Evolutionary conservation across 2,797 vertebrate species (phyloP).

Genomic region (Menidia menidia): DNA sequence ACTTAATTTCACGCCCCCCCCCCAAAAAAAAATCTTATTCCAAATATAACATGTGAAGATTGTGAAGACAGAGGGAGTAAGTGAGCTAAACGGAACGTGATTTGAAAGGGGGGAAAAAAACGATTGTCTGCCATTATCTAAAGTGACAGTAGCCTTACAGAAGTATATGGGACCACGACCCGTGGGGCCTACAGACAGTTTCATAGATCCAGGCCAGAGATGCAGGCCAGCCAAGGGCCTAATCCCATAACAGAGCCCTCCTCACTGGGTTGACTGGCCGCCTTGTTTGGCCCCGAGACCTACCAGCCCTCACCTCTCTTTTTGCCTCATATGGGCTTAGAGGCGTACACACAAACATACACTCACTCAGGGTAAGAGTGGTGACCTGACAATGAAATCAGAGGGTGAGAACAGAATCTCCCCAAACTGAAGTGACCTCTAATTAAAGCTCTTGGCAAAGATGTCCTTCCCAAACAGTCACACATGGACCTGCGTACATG

Average conservation of each 20-base stretch:
- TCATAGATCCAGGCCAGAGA: constrained; percentile 64
- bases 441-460: constrained; percentile 86
- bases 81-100: constrained; percentile 27
- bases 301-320: constrained; percentile 63
- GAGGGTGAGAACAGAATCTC: constrained; percentile 76
- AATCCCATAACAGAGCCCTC: constrained; percentile 63
- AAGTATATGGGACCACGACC: constrained; percentile 49
- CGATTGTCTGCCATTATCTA: constrained; percentile 59
- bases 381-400: constrained; percentile 77
- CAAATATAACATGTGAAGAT: neutral
- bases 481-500: constrained; percentile 66
- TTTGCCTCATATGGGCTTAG: constrained; percentile 59
- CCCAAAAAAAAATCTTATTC: too few relatives aligned
- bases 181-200: constrained; percentile 57
- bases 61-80: constrained; percentile 12
- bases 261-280: constrained; percentile 62
- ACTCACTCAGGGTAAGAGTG: constrained; percentile 46
- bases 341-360: constrained; percentile 43
- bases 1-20: too few relatives aligned
- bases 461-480: constrained; percentile 76
- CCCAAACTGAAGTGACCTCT: constrained; percentile 84
- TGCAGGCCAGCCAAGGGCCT: constrained; percentile 59
- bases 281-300: constrained; percentile 65
- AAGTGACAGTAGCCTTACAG: constrained; percentile 77
- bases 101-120: constrained; percentile 15